Percentiles rank a stretch among this genome's conserved stretches.
phyloP scores from a whole-genome alignment of 2,113 vertebrate genomes.

The Gnathonemus echidnorhynchus region DNA sequence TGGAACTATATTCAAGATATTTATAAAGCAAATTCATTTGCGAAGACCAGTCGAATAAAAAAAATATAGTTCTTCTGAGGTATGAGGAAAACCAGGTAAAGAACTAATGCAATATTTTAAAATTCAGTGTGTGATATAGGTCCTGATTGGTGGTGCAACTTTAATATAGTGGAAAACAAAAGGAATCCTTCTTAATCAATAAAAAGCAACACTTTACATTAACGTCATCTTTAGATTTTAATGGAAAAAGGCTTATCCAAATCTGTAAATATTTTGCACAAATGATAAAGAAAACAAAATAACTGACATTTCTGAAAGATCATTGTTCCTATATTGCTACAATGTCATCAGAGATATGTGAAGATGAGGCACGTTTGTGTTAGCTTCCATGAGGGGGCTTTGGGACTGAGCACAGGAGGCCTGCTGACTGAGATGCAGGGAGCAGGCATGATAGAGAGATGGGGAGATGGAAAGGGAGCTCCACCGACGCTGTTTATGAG shows the following conservation, averaged over 20 bases:
- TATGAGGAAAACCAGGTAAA: background rate
- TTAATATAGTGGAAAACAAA: background rate
- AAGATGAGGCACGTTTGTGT: background rate
- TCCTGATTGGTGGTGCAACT: background rate
- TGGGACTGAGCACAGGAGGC: background rate
- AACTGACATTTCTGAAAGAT: background rate
- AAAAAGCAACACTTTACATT: background rate
- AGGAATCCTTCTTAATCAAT: background rate
- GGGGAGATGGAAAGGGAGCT: background rate
- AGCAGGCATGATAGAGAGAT: background rate
- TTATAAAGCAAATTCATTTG: background rate
- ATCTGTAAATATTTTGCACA: background rate
- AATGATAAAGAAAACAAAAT: background rate
- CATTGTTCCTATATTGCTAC: background rate
- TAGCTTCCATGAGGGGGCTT: background rate
- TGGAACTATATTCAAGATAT: background rate
- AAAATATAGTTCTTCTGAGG: background rate
- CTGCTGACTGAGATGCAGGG: background rate
- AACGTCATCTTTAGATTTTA: background rate
- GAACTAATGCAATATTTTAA: background rate
- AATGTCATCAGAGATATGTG: background rate
- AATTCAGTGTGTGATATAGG: background rate
- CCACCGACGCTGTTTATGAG: conserved; percentile 11
- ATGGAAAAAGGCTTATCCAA: background rate
- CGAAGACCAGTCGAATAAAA: background rate